Conservation (phyloP, 1,140 invertebrate species). For the Maconellicoccus hirsutus region DNA sequence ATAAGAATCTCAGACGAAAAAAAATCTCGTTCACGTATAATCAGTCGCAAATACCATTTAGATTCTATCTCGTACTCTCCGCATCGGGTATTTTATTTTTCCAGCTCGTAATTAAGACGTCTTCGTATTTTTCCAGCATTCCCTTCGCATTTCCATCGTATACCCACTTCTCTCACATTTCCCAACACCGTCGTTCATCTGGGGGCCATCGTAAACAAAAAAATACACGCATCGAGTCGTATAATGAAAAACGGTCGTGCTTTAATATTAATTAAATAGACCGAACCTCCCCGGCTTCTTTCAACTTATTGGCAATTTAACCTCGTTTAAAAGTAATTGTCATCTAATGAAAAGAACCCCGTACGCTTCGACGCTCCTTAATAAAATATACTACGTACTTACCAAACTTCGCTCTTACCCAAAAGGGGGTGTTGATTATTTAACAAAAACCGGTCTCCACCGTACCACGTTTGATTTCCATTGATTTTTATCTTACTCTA, state of each 20-base stretch:
- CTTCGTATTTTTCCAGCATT: neutral
- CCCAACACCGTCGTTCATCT: neutral
- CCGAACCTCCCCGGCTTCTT: neutral
- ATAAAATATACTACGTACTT: neutral
- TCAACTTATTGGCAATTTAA: neutral
- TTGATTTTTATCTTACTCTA: neutral
- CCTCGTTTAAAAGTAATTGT: conserved; percentile 9
- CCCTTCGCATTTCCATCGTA: too few species aligned
- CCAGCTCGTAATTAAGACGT: neutral
- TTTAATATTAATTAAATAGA: conserved; percentile 10
- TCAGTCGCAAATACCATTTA: too few species aligned
- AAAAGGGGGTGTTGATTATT: neutral
- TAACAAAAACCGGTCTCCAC: neutral
- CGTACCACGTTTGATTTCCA: neutral
- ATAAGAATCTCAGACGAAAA: too few species aligned
- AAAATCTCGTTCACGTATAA: too few species aligned
- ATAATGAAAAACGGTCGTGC: neutral
- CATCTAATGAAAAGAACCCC: neutral
- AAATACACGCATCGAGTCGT: neutral
- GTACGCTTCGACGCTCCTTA: conserved; percentile 1
- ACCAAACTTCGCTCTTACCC: neutral
- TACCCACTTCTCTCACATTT: too few species aligned
- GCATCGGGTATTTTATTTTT: too few species aligned
- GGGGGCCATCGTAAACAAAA: neutral
- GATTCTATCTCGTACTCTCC: too few species aligned